Evolutionary conservation across 1,140 invertebrate species (phyloP), one percentile per base, ranked within the genome.

Genomic region (Rhynchophorus ferrugineus): DNA sequence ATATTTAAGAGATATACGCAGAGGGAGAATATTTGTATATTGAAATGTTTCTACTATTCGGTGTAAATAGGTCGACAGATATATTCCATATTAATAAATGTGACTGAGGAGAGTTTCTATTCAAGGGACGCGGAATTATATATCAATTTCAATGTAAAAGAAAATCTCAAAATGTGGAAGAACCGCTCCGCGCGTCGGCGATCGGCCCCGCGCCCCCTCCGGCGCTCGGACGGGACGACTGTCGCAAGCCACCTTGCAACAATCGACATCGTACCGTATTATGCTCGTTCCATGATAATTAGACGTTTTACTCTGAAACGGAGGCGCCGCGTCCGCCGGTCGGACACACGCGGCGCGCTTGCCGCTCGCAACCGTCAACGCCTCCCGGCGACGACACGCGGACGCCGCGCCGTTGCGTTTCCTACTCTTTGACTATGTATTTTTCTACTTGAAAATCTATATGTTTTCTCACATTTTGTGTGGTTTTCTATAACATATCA

Each of bases 401-500:
- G n/a, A n/a, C n/a, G n/a, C n/a, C n/a, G n/a, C n/a, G n/a, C 11
- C 16, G 20, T 9, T 47, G 22, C 22, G n/a, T 9, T 29, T 17
- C n/a, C 7, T 17, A n/a, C 38, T 49, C 24, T 49, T 49, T 9
- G 19, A 11, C n/a, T 16, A n/a, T 43, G 19, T 24, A 48, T 29
- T 29, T 29, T 29, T 29, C 24, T 29, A 29, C 24, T 29, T 20
- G 22, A 39, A 48, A 48, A 35, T 14, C 9, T 16, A 42, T 34
- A 41, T 20, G 41, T 49, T 48, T 43, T 43, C 18, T 36, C 18
- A 11, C 19, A 42, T 43, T 48, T 49, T 29, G 19, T 37, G 48
- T 41, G 39, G 36, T 49, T 49, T 49, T 49, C 48, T 49, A 49
- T 49, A 37, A 49, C 48, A 49, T 49, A 49, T 49, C 48, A 49